Base-by-base conservation (phyloP, 2,113 vertebrate genomes). In the Nothoprocta pentlandii region DNA sequence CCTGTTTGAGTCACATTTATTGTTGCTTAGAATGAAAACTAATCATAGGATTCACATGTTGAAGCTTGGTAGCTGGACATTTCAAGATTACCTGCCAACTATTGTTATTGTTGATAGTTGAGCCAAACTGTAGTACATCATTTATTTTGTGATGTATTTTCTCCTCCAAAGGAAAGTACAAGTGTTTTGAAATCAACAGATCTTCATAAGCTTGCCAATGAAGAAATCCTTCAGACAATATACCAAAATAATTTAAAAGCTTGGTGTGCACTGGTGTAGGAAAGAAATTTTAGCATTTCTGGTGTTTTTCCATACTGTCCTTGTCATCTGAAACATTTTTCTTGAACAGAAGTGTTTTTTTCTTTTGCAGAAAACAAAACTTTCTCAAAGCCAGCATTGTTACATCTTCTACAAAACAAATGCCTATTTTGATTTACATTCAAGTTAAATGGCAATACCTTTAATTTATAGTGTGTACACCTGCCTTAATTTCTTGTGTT, bases 401-500 rank as follows among this genome's bases (percentile, higher is more conserved):
- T 34, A 25, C 7, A 47, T 46, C 22, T 85, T 92, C 25, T 62
- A 41, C 16, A 62, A 76, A 16, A 44, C 36, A 83, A n/a, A 66
- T 61, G 21, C 6, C 12, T 71, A 1, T 66, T 28, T 53, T 83
- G n/a, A 17, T 19, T 5, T 62, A 20, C 34, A 3, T 44, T 66
- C 19, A 13, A 36, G 10, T 83, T 77, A 88, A 92, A 44, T 56
- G 44, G 3, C 13, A 79, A 28, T 71, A 81, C 63, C 22, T 15
- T 68, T 46, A 15, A 0, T 15, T 63, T 46, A 12, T 0, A 46
- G 64, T 11, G 1, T 8, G 9, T 63, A 13, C 16, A 63, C 3
- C 12, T 69, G 63, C 59, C 87, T 70, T 13, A 81, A 70, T 42
- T 73, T 59, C 10, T 67, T 78, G n/a, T 10, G 16, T 13, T 73